These are phyloP conservation scores for Stegodyphus mimosarum DNA, from an alignment of 1,140 invertebrate genomes.

Conservation along the genomic window DNA sequence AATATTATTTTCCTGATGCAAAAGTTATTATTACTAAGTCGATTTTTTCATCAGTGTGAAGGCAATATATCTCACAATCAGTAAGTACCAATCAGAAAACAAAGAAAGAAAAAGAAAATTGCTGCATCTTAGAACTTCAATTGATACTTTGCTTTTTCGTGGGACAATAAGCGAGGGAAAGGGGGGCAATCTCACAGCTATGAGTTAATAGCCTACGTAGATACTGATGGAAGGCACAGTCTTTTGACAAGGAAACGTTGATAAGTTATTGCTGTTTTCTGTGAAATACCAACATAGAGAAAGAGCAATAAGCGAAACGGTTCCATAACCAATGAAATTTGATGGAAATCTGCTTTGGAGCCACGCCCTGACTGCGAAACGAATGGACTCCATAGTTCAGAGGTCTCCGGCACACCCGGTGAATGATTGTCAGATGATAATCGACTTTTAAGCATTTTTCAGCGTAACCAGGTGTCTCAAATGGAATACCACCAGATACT, in stretches of 20 bases:
- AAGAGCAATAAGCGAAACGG: constrained; percentile 46
- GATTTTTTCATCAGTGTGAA: too few relatives aligned
- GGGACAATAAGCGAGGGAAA: too few relatives aligned
- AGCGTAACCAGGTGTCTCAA: constrained; percentile 56
- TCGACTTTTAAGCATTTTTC: constrained; percentile 60
- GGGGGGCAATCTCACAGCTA: too few relatives aligned
- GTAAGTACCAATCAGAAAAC: too few relatives aligned
- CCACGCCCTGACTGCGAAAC: constrained; percentile 42
- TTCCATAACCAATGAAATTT: constrained; percentile 61
- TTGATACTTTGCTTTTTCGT: too few relatives aligned
- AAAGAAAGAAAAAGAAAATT: too few relatives aligned
- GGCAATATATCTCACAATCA: too few relatives aligned
- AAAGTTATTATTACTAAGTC: too few relatives aligned
- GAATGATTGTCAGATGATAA: constrained; percentile 60
- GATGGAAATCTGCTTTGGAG: constrained; percentile 31
- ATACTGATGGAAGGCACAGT: background rate
- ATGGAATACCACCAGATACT: constrained; percentile 60
- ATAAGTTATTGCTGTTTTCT: constrained; percentile 56
- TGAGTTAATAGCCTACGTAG: too few relatives aligned
- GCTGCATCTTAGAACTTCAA: too few relatives aligned
- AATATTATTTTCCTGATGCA: too few relatives aligned
- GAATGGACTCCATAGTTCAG: constrained; percentile 54
- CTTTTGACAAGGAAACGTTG: constrained; percentile 54
- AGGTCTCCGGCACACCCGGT: constrained; percentile 46
- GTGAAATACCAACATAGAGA: constrained; percentile 43